Evolutionary conservation across 2,888 invertebrate genomes (phyloP).

Genomic region (Galerucella calmariensis): DNA sequence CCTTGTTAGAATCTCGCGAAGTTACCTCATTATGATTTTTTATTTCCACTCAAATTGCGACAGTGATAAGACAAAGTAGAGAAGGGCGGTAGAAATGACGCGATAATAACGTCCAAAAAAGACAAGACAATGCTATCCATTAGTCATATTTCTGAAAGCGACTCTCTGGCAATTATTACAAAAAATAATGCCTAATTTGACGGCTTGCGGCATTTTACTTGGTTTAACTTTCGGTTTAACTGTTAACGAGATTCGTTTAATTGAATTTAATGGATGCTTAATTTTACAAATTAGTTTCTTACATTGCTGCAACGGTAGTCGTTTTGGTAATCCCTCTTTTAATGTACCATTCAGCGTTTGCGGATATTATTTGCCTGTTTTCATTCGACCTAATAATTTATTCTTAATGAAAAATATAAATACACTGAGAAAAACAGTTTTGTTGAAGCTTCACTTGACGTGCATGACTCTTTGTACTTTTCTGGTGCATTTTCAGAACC

Average conservation of each 20-base stretch:
- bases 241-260: slow-evolving; percentile 33
- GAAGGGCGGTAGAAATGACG: slow-evolving; percentile 23
- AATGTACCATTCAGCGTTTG: background rate
- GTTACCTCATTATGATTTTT: background rate
- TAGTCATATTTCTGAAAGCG: slow-evolving; percentile 33
- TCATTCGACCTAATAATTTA: background rate
- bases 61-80: slow-evolving; percentile 30
- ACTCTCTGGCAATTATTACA: slow-evolving; percentile 34
- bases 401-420: background rate
- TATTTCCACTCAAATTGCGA: slow-evolving; percentile 27
- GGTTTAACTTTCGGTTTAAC: slow-evolving; percentile 31
- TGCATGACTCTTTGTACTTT: no score
- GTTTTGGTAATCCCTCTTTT: slow-evolving; percentile 12
- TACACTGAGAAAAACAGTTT: background rate
- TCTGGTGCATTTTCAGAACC: no score
- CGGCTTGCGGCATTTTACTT: slow-evolving; percentile 25
- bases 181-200: slow-evolving; percentile 36
- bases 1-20: background rate
- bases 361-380: background rate
- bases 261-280: slow-evolving; percentile 37
- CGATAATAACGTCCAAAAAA: slow-evolving; percentile 32
- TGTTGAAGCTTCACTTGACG: background rate
- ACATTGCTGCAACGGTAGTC: slow-evolving; percentile 23
- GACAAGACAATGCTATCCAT: slow-evolving; percentile 34
- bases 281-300: slow-evolving; percentile 37